Percentiles rank a stretch among this genome's conserved stretches.
Conservation (phyloP, 2,113 vertebrate genomes). For the Thalassoma bifasciatum region DNA sequence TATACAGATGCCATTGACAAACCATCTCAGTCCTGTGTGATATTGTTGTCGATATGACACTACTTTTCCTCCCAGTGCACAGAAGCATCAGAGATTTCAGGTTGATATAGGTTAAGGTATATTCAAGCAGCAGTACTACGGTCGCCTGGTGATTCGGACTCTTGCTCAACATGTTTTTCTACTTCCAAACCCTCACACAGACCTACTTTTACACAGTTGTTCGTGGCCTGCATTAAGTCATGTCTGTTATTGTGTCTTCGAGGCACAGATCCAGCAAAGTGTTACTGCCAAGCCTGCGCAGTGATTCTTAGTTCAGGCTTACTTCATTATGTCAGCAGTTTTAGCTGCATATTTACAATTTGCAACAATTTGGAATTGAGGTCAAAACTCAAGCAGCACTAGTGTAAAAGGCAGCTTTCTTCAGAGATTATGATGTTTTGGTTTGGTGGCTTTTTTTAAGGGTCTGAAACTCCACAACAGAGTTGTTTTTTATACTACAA, state of each 20-base stretch:
- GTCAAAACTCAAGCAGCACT: not conserved
- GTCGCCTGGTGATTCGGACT: not conserved
- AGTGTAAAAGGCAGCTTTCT: not conserved
- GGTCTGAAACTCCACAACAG: too few relatives aligned
- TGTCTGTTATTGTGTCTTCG: conserved; percentile 18
- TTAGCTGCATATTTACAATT: not conserved
- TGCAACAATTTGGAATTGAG: not conserved
- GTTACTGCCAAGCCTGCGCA: not conserved
- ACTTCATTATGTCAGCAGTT: not conserved
- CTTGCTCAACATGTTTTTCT: conserved; percentile 5
- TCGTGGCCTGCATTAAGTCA: not conserved
- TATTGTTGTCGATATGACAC: too few relatives aligned
- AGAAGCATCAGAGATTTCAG: not conserved
- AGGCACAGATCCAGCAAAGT: not conserved
- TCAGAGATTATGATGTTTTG: too few relatives aligned
- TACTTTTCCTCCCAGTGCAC: too few relatives aligned
- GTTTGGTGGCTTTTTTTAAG: too few relatives aligned
- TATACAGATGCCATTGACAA: not conserved
- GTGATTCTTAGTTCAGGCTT: not conserved
- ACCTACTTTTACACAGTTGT: not conserved
- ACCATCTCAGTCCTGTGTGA: not conserved
- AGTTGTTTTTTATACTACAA: not conserved
- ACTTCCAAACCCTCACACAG: not conserved
- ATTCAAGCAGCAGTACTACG: not conserved
- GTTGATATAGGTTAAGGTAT: not conserved